Base-by-base conservation (phyloP, 2,113 vertebrate species). In the Misgurnus mizolepis region DNA sequence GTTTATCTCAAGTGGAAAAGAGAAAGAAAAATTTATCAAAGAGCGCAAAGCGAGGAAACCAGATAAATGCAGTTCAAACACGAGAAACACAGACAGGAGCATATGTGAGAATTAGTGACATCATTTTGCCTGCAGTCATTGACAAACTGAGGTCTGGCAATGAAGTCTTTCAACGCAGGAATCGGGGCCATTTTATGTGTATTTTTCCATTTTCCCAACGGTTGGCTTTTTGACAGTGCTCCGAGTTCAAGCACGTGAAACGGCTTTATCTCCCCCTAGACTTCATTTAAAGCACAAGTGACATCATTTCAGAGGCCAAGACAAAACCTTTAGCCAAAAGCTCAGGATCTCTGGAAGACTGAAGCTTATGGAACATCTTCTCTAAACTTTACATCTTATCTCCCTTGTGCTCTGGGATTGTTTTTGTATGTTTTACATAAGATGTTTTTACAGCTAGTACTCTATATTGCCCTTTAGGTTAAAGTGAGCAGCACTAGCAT, bases 231-330 rank as follows among this genome's bases (percentile, higher is more conserved):
- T 62, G 22, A 39, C 60, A 50, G 14, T 39, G 11, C 45, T 76
- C 22, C 22, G 27, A n/a, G 12, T 64, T 76, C 58, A 76, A 76
- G 55, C 73, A 76, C 43, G 43, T 64, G 67, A 70, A 72, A 58
- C 6, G 40, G 50, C 65, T 77, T 67, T 61, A 80, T 77, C 80
- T 76, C 62, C 62, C 43, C 70, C 22, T 34, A 64, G 50, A 45
- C 78, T 68, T 80, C 72, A n/a, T 79, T 76, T 47, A 76, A 80
- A 76, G 66, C 60, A 72, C 10, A 58, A 79, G 40, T 69, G 49
- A 71, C 67, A 66, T 76, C 45, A 56, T 58, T 67, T 50, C 45
- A 71, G 8, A 64, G 60, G 58, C 73, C 60, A 64, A 64, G 41
- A 76, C 60, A 76, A 76, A 62, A 62, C 18, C 60, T 64, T 64